A percentile compares a stretch with the other conserved stretches of the same genome.
These are phyloP conservation scores for Myopa testacea DNA, from an alignment of 2,888 invertebrate genomes.

Conservation along the genomic window DNA sequence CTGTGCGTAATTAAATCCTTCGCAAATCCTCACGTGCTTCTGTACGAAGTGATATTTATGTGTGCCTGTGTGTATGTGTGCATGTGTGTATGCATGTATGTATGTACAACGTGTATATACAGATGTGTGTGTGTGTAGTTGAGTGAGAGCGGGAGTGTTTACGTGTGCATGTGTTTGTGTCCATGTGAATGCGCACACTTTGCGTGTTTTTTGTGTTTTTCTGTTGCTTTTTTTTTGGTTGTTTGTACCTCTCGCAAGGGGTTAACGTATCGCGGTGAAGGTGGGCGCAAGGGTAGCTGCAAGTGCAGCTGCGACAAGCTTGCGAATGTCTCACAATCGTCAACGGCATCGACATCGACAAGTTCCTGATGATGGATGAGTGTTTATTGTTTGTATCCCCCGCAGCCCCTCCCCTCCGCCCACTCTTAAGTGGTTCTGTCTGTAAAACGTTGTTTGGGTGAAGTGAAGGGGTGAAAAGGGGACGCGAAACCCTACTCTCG, in stretches of 20 bases:
- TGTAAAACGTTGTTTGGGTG: conserved; percentile 8
- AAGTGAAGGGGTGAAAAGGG: not conserved
- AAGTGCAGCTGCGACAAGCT: conserved; percentile 52
- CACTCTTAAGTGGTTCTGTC: conserved; percentile 17
- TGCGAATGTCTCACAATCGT: conserved; percentile 46
- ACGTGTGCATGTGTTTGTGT: not conserved
- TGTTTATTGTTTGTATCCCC: not conserved
- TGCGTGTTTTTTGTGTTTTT: not conserved
- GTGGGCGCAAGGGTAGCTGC: conserved; percentile 37
- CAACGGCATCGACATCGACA: not conserved
- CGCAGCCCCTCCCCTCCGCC: not conserved
- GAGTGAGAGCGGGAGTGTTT: not conserved
- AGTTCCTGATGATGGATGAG: conserved; percentile 2
- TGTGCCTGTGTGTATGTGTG: not conserved
- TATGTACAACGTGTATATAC: not conserved
- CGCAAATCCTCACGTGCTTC: conserved; percentile 30
- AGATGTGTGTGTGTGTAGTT: not conserved
- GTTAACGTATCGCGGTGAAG: conserved; percentile 41
- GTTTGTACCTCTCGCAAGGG: conserved; percentile 37
- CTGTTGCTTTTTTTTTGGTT: not conserved
- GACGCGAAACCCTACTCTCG: not conserved
- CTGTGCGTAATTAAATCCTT: conserved; percentile 48
- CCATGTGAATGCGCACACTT: conserved; percentile 23
- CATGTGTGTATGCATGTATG: not conserved
- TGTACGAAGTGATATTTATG: not conserved